Evolutionary conservation across 2,113 vertebrate species (phyloP).

Genomic region (Prolemur simus): DNA sequence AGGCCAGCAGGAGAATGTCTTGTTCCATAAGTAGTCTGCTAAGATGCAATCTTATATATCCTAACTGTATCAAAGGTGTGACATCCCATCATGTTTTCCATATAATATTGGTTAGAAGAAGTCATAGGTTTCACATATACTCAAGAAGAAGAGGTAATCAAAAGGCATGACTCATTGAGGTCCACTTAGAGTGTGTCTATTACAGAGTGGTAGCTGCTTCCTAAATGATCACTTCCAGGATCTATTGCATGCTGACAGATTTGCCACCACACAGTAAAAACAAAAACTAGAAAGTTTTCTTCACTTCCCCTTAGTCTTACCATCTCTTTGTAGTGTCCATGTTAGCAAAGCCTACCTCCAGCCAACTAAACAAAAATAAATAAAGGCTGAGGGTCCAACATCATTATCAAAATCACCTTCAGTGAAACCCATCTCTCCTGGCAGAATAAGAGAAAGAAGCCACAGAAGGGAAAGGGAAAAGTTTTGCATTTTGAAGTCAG

Average conservation of each 20-base stretch:
- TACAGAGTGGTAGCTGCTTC: background rate
- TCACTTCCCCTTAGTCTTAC: background rate
- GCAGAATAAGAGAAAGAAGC: background rate
- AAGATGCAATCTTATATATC: background rate
- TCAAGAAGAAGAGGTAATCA: background rate
- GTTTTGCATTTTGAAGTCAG: background rate
- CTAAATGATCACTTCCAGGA: background rate
- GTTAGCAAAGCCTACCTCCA: background rate
- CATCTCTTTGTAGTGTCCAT: background rate
- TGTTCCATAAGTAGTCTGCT: background rate
- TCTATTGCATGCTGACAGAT: background rate
- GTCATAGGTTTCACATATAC: background rate
- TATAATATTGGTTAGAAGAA: background rate
- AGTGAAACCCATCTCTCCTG: background rate
- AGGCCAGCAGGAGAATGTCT: background rate
- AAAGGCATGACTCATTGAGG: fast-evolving
- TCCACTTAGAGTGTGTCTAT: background rate
- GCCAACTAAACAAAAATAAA: background rate
- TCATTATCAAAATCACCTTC: background rate
- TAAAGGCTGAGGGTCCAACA: background rate
- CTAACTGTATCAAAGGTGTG: background rate
- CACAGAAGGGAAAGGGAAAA: background rate
- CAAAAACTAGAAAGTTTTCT: background rate
- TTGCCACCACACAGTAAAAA: background rate
- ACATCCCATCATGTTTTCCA: background rate